Evolutionary conservation across 1,140 invertebrate species (phyloP).

Genomic region (Ridgeia piscesae): DNA sequence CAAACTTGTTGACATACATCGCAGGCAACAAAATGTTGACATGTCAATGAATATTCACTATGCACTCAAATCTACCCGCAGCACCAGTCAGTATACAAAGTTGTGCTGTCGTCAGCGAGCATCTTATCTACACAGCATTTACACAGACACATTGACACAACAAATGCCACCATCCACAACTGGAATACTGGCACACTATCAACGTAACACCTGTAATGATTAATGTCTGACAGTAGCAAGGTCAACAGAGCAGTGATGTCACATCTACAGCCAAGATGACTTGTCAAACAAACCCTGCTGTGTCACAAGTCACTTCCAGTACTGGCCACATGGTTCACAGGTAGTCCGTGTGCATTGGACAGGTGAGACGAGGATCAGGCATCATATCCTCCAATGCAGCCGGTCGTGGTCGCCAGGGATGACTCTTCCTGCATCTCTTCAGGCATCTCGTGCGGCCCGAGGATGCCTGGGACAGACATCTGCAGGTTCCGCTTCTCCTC

Average conservation of each 20-base stretch:
- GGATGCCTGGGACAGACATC: conserved; percentile 91
- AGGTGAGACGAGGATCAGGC: too few relatives aligned
- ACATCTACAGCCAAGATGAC: neutral
- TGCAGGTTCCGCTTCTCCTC: conserved; percentile 91
- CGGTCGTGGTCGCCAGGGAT: too few relatives aligned
- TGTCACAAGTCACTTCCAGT: neutral
- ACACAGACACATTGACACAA: neutral
- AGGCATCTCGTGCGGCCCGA: conserved; percentile 92
- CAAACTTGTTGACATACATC: neutral
- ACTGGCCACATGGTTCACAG: too few relatives aligned
- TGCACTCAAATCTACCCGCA: neutral
- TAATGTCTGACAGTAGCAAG: neutral
- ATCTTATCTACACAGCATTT: neutral
- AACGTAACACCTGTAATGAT: neutral
- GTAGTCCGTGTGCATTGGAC: too few relatives aligned
- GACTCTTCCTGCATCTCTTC: conserved; percentile 93
- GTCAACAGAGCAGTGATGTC: neutral
- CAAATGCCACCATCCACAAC: neutral
- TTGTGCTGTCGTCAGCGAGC: neutral
- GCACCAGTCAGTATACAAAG: neutral
- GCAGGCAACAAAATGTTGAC: neutral
- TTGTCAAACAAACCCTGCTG: neutral
- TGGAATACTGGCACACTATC: neutral
- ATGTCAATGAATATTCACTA: neutral
- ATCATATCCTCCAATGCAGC: too few relatives aligned